A percentile compares a stretch with the other conserved stretches of the same genome.
Conservation (phyloP, 2,113 vertebrate species). For the Lepidiolamprologus cunningtoni region DNA sequence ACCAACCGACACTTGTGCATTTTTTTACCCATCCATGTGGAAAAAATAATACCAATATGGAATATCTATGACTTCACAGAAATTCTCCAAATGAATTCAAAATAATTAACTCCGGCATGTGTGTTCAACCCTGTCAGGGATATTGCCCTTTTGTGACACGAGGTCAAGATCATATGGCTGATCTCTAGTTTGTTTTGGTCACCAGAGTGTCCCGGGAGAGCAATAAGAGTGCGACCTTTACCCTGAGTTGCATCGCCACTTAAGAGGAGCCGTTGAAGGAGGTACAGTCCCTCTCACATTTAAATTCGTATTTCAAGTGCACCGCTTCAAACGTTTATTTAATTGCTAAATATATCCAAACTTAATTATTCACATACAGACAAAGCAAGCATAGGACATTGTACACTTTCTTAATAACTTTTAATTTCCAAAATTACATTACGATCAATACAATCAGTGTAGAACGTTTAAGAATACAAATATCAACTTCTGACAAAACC, state of each 20-base stretch:
- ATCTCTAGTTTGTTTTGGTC: slow-evolving; percentile 10
- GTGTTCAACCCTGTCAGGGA: neutral
- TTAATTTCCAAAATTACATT: neutral
- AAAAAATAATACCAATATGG: neutral
- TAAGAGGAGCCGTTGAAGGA: neutral
- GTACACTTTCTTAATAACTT: neutral
- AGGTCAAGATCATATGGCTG: neutral
- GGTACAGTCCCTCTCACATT: neutral
- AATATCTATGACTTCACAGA: neutral
- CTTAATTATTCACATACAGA: neutral
- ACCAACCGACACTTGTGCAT: neutral
- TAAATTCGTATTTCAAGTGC: neutral
- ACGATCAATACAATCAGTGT: neutral
- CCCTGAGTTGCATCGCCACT: neutral
- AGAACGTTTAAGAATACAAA: neutral
- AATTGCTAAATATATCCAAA: neutral
- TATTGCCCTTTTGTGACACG: slow-evolving; percentile 10
- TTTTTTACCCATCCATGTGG: neutral
- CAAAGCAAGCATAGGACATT: neutral
- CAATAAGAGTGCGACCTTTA: slow-evolving; percentile 22
- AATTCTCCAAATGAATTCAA: neutral
- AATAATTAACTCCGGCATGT: neutral
- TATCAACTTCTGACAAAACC: neutral
- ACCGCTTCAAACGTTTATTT: neutral
- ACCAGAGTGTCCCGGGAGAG: slow-evolving; percentile 11